A percentile compares a stretch with the other conserved stretches of the same genome.
phyloP scores from a whole-genome alignment of 2,113 vertebrate genomes.

The Osmerus mordax region DNA sequence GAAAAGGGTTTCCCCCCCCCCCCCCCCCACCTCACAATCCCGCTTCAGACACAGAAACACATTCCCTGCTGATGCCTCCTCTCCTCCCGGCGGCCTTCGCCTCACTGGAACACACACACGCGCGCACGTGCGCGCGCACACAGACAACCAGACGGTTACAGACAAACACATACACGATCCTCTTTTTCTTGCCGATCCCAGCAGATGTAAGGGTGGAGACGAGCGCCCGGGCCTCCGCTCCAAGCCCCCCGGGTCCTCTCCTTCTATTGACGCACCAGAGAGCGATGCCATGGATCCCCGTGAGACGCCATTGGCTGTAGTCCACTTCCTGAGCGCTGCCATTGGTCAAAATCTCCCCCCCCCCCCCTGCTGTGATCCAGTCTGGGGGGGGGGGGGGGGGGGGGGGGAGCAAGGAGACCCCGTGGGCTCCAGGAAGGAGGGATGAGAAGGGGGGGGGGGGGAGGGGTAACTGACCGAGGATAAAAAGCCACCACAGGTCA shows the following conservation, averaged over 20 bases:
- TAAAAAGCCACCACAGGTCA: no score
- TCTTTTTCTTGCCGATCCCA: not conserved
- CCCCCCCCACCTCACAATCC: not conserved
- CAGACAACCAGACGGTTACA: not conserved
- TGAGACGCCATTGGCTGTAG: not conserved
- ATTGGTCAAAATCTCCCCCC: not conserved
- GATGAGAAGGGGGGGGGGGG: not conserved
- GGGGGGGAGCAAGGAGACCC: not conserved
- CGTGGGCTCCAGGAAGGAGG: not conserved
- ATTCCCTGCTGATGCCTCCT: conserved; percentile 29
- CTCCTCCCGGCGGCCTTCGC: not conserved
- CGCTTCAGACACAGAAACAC: conserved; percentile 18
- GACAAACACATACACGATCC: conserved; percentile 1
- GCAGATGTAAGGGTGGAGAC: not conserved
- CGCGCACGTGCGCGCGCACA: conserved; percentile 6
- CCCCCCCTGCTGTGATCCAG: not conserved
- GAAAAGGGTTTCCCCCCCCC: not conserved
- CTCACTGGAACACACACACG: not conserved
- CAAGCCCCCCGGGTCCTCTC: not conserved
- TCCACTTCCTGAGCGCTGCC: conserved; percentile 1
- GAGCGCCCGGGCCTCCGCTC: no score
- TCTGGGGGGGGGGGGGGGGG: not conserved
- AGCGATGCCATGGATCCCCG: not conserved
- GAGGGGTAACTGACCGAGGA: no score
- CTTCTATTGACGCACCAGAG: not conserved